Evolutionary conservation across 2,888 invertebrate species (phyloP).

Genomic region (Zele albiditarsus): DNA sequence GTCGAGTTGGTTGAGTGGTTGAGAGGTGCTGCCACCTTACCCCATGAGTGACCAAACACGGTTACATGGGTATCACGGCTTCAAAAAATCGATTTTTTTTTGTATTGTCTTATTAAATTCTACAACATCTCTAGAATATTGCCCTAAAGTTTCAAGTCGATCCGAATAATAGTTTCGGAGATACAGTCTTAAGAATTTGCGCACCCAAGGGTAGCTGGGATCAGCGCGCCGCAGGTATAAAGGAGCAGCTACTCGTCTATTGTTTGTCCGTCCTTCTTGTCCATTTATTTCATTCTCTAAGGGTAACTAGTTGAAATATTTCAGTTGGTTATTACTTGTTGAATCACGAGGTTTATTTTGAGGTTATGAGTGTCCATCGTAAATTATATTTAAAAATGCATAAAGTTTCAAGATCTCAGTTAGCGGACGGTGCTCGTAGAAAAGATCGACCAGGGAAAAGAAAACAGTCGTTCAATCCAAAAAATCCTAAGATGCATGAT

Average conservation of each 20-base stretch:
- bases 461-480: slow-evolving; percentile 42
- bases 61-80: slow-evolving; percentile 17
- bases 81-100: slow-evolving; percentile 8
- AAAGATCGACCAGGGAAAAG: slow-evolving; percentile 21
- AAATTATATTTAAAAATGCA: slow-evolving; percentile 43
- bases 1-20: too few relatives aligned
- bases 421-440: background rate
- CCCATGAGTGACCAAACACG: too few relatives aligned
- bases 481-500: slow-evolving; percentile 45
- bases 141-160: slow-evolving; percentile 22
- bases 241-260: slow-evolving; percentile 46
- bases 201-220: slow-evolving; percentile 44
- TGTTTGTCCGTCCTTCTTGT: slow-evolving; percentile 47
- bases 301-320: slow-evolving; percentile 43
- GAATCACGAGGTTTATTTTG: slow-evolving; percentile 48
- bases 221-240: slow-evolving; percentile 44
- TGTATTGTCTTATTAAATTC: slow-evolving; percentile 13
- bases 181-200: slow-evolving; percentile 47
- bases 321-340: slow-evolving; percentile 47
- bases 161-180: slow-evolving; percentile 38
- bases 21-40: too few relatives aligned
- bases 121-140: slow-evolving; percentile 25
- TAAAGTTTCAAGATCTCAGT: background rate
- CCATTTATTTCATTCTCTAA: slow-evolving; percentile 38
- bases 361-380: slow-evolving; percentile 44